phyloP scores from a whole-genome alignment of 1,140 invertebrate genomes.

The Lineus longissimus region DNA sequence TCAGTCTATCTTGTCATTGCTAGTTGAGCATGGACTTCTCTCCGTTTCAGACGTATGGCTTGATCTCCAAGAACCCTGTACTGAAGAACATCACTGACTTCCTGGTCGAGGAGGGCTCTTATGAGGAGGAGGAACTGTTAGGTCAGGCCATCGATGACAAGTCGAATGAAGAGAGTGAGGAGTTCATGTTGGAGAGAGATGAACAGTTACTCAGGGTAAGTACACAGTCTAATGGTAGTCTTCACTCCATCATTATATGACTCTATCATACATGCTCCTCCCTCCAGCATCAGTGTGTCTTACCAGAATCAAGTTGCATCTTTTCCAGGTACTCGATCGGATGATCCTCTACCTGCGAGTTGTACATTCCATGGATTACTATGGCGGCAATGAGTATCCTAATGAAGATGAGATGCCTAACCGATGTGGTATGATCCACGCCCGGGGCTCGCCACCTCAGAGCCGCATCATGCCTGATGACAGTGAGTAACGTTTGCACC shows the following conservation, averaged over 20 bases:
- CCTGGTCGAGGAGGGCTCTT: constrained; percentile 95
- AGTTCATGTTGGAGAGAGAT: constrained; percentile 70
- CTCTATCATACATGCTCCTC: too few relatives aligned
- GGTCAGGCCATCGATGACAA: constrained; percentile 42
- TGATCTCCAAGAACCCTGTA: constrained; percentile 85
- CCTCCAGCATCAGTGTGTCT: too few relatives aligned
- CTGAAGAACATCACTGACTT: constrained; percentile 97
- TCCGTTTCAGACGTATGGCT: constrained; percentile 45
- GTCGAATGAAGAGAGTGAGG: constrained; percentile 57
- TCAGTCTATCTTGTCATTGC: too few relatives aligned
- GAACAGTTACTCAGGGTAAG: constrained; percentile 68
- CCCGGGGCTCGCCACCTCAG: constrained; percentile 76
- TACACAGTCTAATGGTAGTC: too few relatives aligned
- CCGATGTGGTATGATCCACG: constrained; percentile 96
- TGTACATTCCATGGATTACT: constrained; percentile 98
- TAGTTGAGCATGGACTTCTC: too few relatives aligned
- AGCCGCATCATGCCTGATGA: constrained; percentile 64
- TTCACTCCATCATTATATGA: too few relatives aligned
- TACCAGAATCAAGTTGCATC: too few relatives aligned
- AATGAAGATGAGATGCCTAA: constrained; percentile 99
- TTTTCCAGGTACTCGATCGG: constrained; percentile 67
- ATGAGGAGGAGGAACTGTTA: constrained; percentile 94
- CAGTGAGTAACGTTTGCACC: constrained; percentile 25
- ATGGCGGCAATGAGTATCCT: constrained; percentile 97
- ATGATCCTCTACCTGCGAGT: constrained; percentile 91